Base-by-base conservation (phyloP, 2,797 vertebrate species). In the Muscicapa comitata region DNA sequence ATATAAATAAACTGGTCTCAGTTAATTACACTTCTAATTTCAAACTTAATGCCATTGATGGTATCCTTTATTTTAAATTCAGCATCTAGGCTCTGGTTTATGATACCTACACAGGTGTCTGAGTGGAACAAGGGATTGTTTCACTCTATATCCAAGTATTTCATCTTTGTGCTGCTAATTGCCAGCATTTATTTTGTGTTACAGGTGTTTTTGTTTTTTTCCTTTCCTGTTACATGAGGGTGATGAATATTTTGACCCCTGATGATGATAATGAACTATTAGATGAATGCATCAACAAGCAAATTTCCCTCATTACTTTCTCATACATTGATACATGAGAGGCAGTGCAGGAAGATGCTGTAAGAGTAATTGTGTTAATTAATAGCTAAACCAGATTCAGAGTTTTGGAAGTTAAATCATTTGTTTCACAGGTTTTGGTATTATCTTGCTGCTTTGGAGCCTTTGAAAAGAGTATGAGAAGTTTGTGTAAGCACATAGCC, bases 181-280 rank as follows among this genome's bases (percentile, higher is more conserved):
- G 17, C 62, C 43, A 28, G 25, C 38, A 54, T 40, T 82, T 75
- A 48, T 58, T 76, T 88, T 23, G 38, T 80, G 31, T 53, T 58
- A 71, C 51, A 79, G 8, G 21, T 79, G 40, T n/a, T 84, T 38
- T 47, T 38, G 13, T 47, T 40, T 42, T 68, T 88, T 75, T 51
- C 28, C 86, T 72, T 86, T 86, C 55, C n/a, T 38, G 20, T 84
- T 83, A 15, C n/a, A 43, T 23, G 72, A 65, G 47, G 53, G 50
- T 92, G 76, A 86, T 94, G 92, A 94, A 66, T 93, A 73, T 92
- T 93, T 92, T 92, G 77, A 86, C 86, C 92, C 12, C 63, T 35
- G 29, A 50, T 87, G 82, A 83, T 93, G 83, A 55, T 96, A 95
- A 96, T 90, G 70, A 94, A 71, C 80, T 76, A 17, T 67, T 86